A percentile compares a stretch with the other conserved stretches of the same genome.
These are phyloP conservation scores for Beris chalybata DNA, from an alignment of 2,888 invertebrate species.

Conservation along the genomic window DNA sequence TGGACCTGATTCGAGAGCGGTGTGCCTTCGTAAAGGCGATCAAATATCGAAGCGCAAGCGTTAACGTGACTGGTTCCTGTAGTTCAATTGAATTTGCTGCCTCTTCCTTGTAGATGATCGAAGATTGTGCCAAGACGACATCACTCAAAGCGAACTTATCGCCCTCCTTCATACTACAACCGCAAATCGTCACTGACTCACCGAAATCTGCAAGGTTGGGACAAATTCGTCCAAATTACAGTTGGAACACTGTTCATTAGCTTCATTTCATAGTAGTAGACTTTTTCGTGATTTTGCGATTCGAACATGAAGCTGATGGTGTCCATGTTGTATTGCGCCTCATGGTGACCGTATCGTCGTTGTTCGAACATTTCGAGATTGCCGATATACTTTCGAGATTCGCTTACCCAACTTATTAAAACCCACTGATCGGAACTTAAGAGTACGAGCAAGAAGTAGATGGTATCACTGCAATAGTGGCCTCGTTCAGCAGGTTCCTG, in stretches of 20 bases:
- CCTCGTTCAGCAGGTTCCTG: conserved; percentile 96
- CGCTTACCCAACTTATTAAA: conserved; percentile 99
- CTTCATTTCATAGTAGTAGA: conserved; percentile 97
- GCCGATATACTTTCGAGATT: conserved; percentile 94
- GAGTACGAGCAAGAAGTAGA: conserved; percentile 98
- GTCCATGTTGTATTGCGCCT: conserved; percentile 95
- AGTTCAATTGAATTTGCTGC: conserved; percentile 94
- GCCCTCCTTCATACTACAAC: conserved; percentile 87
- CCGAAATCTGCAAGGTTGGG: conserved; percentile 96
- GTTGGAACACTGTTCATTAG: conserved; percentile 95
- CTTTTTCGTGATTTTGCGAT: conserved; percentile 91
- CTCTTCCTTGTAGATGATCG: conserved; percentile 90
- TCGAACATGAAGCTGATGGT: conserved; percentile 93
- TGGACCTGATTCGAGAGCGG: conserved; percentile 87
- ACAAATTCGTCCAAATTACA: conserved; percentile 95
- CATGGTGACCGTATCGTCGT: conserved; percentile 96
- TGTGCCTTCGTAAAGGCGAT: conserved; percentile 98
- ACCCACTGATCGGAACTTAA: conserved; percentile 88
- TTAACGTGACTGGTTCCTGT: conserved; percentile 95
- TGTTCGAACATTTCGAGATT: conserved; percentile 94
- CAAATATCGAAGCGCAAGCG: conserved; percentile 95
- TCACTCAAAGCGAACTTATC: conserved; percentile 95
- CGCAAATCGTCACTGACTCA: conserved; percentile 94
- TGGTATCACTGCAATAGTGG: conserved; percentile 96
- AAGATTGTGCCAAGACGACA: conserved; percentile 92